Percentiles rank a stretch among this genome's conserved stretches.
Conservation (phyloP, 2,113 vertebrate species). For the Lycaon pictus region DNA sequence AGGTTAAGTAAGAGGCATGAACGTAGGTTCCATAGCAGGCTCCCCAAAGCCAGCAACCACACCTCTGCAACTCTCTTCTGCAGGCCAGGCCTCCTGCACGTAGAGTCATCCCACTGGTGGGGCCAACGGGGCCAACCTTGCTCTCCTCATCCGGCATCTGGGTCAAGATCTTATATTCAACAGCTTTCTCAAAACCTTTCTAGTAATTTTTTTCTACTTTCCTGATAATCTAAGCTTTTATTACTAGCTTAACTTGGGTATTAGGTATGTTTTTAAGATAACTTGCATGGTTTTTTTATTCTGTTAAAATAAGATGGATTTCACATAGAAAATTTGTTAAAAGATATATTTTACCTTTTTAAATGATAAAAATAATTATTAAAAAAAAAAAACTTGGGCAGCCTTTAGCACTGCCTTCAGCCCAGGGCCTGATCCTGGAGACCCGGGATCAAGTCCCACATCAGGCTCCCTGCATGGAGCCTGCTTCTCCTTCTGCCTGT, state of each 20-base stretch:
- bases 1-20: not conserved
- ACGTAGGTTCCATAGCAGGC: not conserved
- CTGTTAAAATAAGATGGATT: not conserved
- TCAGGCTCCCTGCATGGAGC: too few species aligned
- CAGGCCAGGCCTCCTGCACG: not conserved
- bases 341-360: not conserved
- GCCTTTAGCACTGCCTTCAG: too few species aligned
- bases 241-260: not conserved
- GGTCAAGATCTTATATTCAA: not conserved
- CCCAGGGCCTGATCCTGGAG: too few species aligned
- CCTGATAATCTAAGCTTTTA: not conserved
- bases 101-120: not conserved
- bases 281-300: constrained; percentile 28
- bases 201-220: not conserved
- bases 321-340: constrained; percentile 22
- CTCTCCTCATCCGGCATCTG: not conserved
- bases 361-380: constrained; percentile 32
- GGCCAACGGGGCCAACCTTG: not conserved
- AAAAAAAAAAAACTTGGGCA: too few species aligned
- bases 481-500: too few species aligned
- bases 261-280: not conserved
- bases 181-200: not conserved
- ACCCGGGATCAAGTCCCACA: too few species aligned
- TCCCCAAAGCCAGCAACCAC: rapidly evolving
- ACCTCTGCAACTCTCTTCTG: not conserved